Evolutionary conservation across 2,113 vertebrate genomes (phyloP).

Genomic region (Archilochus colubris): DNA sequence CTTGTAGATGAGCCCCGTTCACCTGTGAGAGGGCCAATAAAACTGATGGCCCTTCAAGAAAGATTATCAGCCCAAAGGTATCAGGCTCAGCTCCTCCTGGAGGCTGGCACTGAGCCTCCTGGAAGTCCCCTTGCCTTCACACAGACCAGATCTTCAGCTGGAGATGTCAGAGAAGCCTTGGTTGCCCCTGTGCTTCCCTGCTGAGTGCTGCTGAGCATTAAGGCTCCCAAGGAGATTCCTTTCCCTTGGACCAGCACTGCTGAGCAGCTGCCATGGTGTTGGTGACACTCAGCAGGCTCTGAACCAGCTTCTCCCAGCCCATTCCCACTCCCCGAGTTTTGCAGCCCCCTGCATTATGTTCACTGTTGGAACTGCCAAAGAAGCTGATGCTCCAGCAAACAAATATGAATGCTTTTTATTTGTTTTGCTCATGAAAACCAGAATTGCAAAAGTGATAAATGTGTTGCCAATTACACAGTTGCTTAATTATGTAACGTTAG

Average conservation of each 20-base stretch:
- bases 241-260: not conserved
- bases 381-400: constrained; percentile 23
- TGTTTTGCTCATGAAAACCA: constrained; percentile 34
- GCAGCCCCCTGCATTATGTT: not conserved
- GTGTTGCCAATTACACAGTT: constrained; percentile 71
- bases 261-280: not conserved
- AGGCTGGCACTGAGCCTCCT: not conserved
- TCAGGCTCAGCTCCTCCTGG: not conserved
- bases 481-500: constrained; percentile 68
- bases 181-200: too few relatives aligned
- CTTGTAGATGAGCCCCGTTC: not conserved
- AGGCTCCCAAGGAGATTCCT: not conserved
- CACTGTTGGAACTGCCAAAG: not conserved
- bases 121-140: not conserved
- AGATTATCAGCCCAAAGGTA: not conserved
- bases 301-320: not conserved
- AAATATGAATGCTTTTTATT: constrained; percentile 47
- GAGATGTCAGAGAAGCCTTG: not conserved
- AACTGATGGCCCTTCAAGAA: not conserved
- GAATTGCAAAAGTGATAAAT: constrained; percentile 64
- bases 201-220: not conserved
- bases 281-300: not conserved
- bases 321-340: not conserved
- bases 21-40: not conserved
- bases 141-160: not conserved